A percentile compares a stretch with the other conserved stretches of the same genome.
phyloP scores from a whole-genome alignment of 2,113 vertebrate species.

The Phylloscopus trochilus region DNA sequence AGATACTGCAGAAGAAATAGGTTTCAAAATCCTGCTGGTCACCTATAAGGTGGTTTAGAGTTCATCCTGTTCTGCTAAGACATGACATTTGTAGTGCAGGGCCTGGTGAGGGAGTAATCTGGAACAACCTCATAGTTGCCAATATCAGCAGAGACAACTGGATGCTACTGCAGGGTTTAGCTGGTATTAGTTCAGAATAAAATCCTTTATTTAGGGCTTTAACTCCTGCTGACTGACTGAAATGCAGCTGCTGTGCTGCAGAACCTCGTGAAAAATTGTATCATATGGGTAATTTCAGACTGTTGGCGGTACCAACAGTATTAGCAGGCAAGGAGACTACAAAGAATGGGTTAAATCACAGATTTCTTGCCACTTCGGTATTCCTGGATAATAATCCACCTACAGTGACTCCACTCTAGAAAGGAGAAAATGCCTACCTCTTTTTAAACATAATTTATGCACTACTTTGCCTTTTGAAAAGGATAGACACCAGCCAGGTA shows the following conservation, averaged over 20 bases:
- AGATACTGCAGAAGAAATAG: neutral
- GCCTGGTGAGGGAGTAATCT: neutral
- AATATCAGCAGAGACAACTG: neutral
- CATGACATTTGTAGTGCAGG: neutral
- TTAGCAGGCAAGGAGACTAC: neutral
- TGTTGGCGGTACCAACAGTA: neutral
- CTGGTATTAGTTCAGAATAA: neutral
- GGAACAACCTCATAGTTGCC: neutral
- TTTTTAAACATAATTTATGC: conserved; percentile 64
- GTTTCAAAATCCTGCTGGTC: neutral
- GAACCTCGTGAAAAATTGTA: neutral
- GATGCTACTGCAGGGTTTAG: neutral
- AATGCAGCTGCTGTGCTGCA: neutral
- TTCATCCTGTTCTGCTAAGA: neutral
- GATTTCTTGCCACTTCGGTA: conserved; percentile 35
- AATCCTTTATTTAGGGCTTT: neutral
- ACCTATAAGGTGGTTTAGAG: neutral
- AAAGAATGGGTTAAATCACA: conserved; percentile 57
- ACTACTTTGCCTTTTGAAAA: conserved; percentile 59
- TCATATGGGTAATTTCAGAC: neutral
- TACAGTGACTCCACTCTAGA: conserved; percentile 53
- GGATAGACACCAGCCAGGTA: conserved; percentile 58
- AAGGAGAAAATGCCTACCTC: conserved; percentile 57
- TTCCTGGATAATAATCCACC: conserved; percentile 64
- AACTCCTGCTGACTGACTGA: conserved; percentile 4